A percentile compares a stretch with the other conserved stretches of the same genome.
Conservation (phyloP, 1,140 invertebrate species). For the Popillia japonica region DNA sequence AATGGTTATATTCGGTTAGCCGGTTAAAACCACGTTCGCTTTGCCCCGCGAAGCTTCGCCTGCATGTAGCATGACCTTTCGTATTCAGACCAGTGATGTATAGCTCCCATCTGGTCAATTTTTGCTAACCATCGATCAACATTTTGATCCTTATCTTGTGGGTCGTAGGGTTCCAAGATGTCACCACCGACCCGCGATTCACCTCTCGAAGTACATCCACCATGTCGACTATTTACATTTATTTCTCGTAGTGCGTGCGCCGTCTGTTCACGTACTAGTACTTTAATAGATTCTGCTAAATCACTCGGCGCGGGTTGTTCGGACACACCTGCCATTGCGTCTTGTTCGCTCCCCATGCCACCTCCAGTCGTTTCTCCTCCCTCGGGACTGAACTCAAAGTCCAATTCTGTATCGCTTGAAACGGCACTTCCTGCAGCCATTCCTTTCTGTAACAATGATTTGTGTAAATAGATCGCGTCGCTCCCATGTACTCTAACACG, state of each 20-base stretch:
- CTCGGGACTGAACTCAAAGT: background rate
- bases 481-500: too few relatives aligned
- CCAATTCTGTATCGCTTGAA: background rate
- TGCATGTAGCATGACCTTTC: conserved; percentile 44
- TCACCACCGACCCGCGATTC: background rate
- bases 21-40: conserved; percentile 51
- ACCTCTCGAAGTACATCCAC: background rate
- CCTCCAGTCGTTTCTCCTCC: background rate
- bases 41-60: conserved; percentile 47
- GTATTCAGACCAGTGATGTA: conserved; percentile 49
- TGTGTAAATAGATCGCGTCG: too few relatives aligned
- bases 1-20: conserved; percentile 43
- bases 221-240: background rate
- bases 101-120: conserved; percentile 51
- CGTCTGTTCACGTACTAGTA: background rate
- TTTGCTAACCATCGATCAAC: conserved; percentile 48
- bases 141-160: conserved; percentile 44
- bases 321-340: background rate
- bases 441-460: background rate
- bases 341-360: background rate
- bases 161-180: conserved; percentile 43
- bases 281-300: background rate
- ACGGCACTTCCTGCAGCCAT: background rate
- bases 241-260: background rate
- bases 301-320: background rate